phyloP scores from a whole-genome alignment of 2,888 invertebrate species.

The Chrysodeixis includens region DNA sequence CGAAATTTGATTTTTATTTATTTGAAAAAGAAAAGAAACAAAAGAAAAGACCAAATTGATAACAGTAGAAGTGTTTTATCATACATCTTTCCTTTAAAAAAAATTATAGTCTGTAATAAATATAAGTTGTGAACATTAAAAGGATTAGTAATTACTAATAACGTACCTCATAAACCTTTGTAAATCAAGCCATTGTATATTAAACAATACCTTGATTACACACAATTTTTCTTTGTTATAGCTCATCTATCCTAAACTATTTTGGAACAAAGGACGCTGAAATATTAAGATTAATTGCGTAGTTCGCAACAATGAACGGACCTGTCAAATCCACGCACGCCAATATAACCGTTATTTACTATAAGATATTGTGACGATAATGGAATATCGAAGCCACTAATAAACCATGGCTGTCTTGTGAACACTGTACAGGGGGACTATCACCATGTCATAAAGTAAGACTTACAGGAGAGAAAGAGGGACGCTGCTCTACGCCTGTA shows the following conservation, averaged over 20 bases:
- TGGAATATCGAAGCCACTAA: conserved; percentile 28
- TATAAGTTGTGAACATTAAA: background rate
- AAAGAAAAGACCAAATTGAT: too few relatives aligned
- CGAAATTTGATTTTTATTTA: too few relatives aligned
- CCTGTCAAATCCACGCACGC: conserved; percentile 35
- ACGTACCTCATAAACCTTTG: background rate
- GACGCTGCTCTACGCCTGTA: too few relatives aligned
- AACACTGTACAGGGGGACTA: conserved; percentile 7
- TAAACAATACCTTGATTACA: conserved; percentile 34
- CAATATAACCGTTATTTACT: conserved; percentile 39
- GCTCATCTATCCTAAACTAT: conserved; percentile 23
- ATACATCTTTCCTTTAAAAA: too few relatives aligned
- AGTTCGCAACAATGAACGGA: conserved; percentile 37
- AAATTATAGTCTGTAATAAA: too few relatives aligned
- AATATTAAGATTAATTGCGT: conserved; percentile 44
- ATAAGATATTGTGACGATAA: conserved; percentile 34
- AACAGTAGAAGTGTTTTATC: too few relatives aligned
- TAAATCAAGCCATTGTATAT: conserved; percentile 33
- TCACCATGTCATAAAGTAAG: too few relatives aligned
- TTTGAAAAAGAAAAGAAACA: too few relatives aligned
- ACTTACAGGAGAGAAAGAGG: too few relatives aligned
- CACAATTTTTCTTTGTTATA: conserved; percentile 26
- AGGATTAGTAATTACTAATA: background rate
- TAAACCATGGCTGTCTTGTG: conserved; percentile 21
- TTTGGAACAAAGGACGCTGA: conserved; percentile 32